phyloP scores from a whole-genome alignment of 2,113 vertebrate species.

The Tympanuchus pallidicinctus region DNA sequence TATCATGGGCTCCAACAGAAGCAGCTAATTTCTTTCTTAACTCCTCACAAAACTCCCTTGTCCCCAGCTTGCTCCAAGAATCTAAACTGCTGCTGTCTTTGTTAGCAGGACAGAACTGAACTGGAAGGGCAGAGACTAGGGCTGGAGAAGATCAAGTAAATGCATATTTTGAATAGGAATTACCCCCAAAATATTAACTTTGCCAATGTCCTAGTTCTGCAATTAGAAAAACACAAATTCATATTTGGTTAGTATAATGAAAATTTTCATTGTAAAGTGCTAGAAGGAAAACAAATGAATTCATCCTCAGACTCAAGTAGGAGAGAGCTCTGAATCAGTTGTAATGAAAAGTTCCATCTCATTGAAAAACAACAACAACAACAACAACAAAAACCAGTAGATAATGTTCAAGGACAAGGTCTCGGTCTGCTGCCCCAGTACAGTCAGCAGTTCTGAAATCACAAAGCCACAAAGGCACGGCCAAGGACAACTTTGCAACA shows the following conservation, averaged over 20 bases:
- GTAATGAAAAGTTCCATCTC: neutral
- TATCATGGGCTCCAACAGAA: neutral
- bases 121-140: neutral
- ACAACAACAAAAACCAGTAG: too few relatives aligned
- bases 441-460: too few relatives aligned
- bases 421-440: too few relatives aligned
- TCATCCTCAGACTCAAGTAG: neutral
- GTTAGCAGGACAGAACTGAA: neutral
- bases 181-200: neutral
- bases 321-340: neutral
- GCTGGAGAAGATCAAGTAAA: neutral
- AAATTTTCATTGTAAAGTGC: neutral
- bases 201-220: neutral
- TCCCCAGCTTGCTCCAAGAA: neutral
- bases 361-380: neutral
- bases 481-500: neutral
- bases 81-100: neutral
- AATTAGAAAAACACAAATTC: too few relatives aligned
- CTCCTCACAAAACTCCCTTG: neutral
- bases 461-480: neutral
- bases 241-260: neutral
- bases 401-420: neutral
- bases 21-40: neutral
- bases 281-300: neutral
- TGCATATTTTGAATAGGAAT: neutral